A percentile compares a stretch with the other conserved stretches of the same genome.
Conservation (phyloP, 2,888 invertebrate species). For the Psylliodes chrysocephalus region DNA sequence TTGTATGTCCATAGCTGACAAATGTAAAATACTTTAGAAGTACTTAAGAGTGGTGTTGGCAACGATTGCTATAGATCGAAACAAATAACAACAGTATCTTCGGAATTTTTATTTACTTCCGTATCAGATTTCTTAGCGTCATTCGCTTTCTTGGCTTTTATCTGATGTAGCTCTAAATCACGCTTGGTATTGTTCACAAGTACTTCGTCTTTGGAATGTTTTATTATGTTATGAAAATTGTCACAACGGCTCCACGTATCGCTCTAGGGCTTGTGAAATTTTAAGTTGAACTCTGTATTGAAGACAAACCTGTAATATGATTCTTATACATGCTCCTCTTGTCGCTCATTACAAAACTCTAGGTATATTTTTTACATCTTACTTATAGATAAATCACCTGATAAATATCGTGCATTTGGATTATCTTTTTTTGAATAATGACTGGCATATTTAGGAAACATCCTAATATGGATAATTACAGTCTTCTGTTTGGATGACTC, state of each 20-base stretch:
- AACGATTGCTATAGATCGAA: conserved; percentile 45
- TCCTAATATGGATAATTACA: too few species aligned
- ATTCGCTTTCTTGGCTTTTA: conserved; percentile 23
- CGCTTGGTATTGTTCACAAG: conserved; percentile 13
- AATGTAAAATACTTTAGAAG: conserved; percentile 41
- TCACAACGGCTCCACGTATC: conserved; percentile 30
- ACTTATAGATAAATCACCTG: too few species aligned
- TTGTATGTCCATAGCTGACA: conserved; percentile 46
- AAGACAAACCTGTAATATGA: too few species aligned
- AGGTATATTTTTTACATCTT: too few species aligned
- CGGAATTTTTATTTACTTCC: conserved; percentile 2
- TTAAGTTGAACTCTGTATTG: conserved; percentile 36
- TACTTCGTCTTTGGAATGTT: conserved; percentile 27
- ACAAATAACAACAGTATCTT: too few species aligned
- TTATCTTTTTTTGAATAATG: too few species aligned
- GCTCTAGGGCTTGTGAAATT: conserved; percentile 32
- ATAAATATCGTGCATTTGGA: too few species aligned
- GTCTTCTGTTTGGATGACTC: too few species aligned
- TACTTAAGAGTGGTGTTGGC: conserved; percentile 42
- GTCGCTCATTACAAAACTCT: too few species aligned
- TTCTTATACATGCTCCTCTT: too few species aligned
- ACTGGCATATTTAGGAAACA: too few species aligned
- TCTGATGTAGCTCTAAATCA: conserved; percentile 25
- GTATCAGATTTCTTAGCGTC: neutral
- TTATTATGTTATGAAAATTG: conserved; percentile 23